These are phyloP conservation scores for Syrphus vitripennis DNA, from an alignment of 2,888 invertebrate genomes.

Conservation along the genomic window DNA sequence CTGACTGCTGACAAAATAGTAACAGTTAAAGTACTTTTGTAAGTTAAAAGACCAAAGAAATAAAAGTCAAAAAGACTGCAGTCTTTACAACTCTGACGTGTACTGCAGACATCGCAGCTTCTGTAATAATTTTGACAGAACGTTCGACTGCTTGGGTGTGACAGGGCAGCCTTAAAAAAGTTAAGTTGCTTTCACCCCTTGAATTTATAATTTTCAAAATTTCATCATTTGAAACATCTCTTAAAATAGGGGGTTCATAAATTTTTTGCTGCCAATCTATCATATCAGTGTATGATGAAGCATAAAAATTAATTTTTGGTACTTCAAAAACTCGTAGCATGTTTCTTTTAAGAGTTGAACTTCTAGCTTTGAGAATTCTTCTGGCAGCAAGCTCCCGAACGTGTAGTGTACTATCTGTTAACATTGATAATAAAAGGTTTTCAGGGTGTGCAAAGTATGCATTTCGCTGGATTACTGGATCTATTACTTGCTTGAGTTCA, in stretches of 20 bases:
- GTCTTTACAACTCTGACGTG: too few relatives aligned
- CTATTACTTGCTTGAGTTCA: background rate
- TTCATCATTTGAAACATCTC: background rate
- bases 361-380: background rate
- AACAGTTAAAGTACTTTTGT: too few relatives aligned
- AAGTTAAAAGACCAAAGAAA: too few relatives aligned
- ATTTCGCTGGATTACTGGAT: constrained; percentile 9
- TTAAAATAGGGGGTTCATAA: background rate
- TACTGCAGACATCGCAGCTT: background rate
- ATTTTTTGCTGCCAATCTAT: constrained; percentile 4
- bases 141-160: constrained; percentile 3
- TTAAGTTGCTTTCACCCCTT: background rate
- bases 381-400: background rate
- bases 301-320: background rate
- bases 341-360: background rate
- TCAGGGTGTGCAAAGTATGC: constrained; percentile 17
- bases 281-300: background rate
- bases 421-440: background rate
- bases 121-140: constrained; percentile 14
- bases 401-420: background rate
- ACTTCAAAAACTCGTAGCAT: background rate
- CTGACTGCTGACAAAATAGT: too few relatives aligned
- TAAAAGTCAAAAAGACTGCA: too few relatives aligned
- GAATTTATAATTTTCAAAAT: background rate
- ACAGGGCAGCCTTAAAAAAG: background rate